Evolutionary conservation across 2,113 vertebrate genomes (phyloP).

Genomic region (Mirza zaza): DNA sequence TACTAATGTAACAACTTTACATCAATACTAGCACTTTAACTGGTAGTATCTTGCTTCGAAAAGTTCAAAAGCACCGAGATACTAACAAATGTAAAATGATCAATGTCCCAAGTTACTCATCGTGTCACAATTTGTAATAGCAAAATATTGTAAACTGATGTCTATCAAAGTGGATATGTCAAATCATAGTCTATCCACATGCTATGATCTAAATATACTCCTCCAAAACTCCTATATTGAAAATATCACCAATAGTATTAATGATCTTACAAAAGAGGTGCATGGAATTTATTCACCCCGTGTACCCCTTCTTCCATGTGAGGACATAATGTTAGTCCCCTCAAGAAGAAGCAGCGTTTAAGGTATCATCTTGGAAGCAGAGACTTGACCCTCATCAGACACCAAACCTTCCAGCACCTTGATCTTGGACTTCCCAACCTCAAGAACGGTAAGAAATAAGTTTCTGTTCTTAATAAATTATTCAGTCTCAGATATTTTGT

Average conservation of each 20-base stretch:
- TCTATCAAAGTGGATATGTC: background rate
- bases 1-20: background rate
- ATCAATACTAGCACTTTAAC: background rate
- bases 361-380: background rate
- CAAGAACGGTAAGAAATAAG: background rate
- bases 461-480: background rate
- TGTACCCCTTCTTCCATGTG: background rate
- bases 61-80: background rate
- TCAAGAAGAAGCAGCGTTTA: background rate
- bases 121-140: background rate
- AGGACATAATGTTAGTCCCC: background rate
- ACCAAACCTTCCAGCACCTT: background rate
- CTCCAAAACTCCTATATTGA: background rate
- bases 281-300: background rate
- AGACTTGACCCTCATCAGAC: background rate
- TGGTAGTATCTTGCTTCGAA: background rate
- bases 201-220: background rate
- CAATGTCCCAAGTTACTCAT: background rate
- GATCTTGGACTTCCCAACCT: background rate
- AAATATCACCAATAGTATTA: background rate
- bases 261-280: background rate
- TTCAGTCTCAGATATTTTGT: background rate
- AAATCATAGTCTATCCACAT: background rate
- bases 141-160: slow-evolving; percentile 8
- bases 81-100: background rate